phyloP scores from a whole-genome alignment of 2,888 invertebrate genomes.

The Malthinus flaveolus region DNA sequence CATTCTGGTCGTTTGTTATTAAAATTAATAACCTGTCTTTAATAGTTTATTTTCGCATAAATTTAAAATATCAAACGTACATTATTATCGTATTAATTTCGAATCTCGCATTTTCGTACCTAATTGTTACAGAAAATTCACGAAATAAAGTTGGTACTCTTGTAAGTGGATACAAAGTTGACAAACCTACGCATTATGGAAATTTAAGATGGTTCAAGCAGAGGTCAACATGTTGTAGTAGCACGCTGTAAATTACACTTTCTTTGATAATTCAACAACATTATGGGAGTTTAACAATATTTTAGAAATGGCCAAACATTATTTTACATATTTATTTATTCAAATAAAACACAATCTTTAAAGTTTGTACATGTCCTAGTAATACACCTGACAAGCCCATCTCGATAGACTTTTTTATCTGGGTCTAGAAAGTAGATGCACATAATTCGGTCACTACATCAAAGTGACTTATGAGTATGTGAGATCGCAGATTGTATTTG shows the following conservation, averaged over 20 bases:
- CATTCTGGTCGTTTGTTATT: too few species aligned
- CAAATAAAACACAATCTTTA: slow-evolving; percentile 33
- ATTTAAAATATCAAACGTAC: too few species aligned
- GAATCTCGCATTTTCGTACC: too few species aligned
- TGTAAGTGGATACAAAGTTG: neutral
- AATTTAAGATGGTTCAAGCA: slow-evolving; percentile 12
- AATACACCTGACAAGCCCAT: slow-evolving; percentile 36
- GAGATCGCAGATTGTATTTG: slow-evolving; percentile 23
- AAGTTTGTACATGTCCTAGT: slow-evolving; percentile 34
- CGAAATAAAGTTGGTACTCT: too few species aligned
- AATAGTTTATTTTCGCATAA: too few species aligned
- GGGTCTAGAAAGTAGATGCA: slow-evolving; percentile 39
- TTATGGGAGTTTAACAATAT: slow-evolving; percentile 10
- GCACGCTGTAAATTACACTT: slow-evolving; percentile 17
- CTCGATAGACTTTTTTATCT: slow-evolving; percentile 30
- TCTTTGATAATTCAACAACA: slow-evolving; percentile 5
- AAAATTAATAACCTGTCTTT: too few species aligned
- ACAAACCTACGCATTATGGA: slow-evolving; percentile 19
- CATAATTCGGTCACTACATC: slow-evolving; percentile 39
- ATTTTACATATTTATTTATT: neutral
- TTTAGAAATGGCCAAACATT: slow-evolving; percentile 7
- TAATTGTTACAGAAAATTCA: too few species aligned
- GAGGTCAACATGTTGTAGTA: slow-evolving; percentile 16
- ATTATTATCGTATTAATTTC: too few species aligned
- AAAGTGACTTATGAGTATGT: slow-evolving; percentile 37